Evolutionary conservation across 2,113 vertebrate species (phyloP).

Genomic region (Meriones unguiculatus): DNA sequence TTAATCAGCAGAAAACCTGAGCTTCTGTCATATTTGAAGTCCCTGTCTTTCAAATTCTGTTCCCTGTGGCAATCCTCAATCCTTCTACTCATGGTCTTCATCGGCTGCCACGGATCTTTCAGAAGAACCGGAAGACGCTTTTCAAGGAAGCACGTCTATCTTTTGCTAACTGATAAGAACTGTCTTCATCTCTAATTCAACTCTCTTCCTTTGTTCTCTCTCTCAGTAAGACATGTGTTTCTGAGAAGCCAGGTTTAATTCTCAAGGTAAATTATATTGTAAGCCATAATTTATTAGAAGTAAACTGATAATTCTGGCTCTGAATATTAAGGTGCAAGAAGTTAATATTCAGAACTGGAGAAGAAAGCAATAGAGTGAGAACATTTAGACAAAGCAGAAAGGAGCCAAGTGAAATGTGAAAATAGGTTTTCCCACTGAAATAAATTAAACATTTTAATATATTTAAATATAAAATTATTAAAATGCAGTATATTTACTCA

Average conservation of each 20-base stretch:
- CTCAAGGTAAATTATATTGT: conserved; percentile 6
- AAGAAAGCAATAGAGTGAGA: background rate
- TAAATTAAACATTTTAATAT: background rate
- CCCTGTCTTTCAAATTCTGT: too few species aligned
- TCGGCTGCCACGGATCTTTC: background rate
- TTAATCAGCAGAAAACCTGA: background rate
- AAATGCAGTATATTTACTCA: conserved; percentile 3
- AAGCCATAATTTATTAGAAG: conserved; percentile 22
- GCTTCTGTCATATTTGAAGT: background rate
- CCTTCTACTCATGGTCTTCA: background rate
- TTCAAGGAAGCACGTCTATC: background rate
- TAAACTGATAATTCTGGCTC: background rate
- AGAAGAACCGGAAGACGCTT: background rate
- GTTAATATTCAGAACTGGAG: background rate
- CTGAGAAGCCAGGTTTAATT: background rate
- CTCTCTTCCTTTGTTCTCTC: background rate
- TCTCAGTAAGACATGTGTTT: background rate
- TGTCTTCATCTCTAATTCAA: background rate
- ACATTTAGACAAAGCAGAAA: background rate
- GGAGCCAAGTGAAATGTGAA: background rate
- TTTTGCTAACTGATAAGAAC: conserved; percentile 32
- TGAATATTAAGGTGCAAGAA: background rate
- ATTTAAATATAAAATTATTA: background rate
- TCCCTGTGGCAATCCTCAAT: background rate
- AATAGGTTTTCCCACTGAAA: background rate